These are phyloP conservation scores for Scrobipalpa atriplicella DNA, from an alignment of 2,888 invertebrate genomes.

Conservation along the genomic window DNA sequence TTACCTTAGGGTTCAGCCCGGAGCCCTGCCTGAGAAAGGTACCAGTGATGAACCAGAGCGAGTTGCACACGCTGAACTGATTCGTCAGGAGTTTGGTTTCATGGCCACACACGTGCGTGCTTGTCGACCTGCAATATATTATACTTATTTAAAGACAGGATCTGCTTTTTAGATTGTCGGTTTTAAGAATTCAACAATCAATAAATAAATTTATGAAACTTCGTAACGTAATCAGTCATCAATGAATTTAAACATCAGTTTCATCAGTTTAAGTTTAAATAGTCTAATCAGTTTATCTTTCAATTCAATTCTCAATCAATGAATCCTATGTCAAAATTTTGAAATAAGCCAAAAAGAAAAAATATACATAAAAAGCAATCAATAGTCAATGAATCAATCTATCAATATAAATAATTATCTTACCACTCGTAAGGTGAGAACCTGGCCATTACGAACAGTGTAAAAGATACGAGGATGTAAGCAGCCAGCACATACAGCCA, in stretches of 20 bases:
- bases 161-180: too few relatives aligned
- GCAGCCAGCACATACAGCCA: constrained; percentile 98
- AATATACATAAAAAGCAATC: not conserved
- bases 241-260: not conserved
- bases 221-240: too few relatives aligned
- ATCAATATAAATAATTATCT: constrained; percentile 36
- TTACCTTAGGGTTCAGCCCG: constrained; percentile 95
- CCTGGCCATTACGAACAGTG: constrained; percentile 97
- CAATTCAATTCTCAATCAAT: not conserved
- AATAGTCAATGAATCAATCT: not conserved
- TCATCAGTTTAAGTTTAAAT: too few relatives aligned
- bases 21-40: constrained; percentile 97
- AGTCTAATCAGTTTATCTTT: too few relatives aligned
- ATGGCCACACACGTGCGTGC: constrained; percentile 88
- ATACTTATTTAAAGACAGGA: not conserved
- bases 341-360: not conserved
- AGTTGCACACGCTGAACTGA: constrained; percentile 98
- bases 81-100: constrained; percentile 95
- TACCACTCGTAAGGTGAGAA: constrained; percentile 98
- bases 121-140: constrained; percentile 80
- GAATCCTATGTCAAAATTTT: too few relatives aligned
- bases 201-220: too few relatives aligned
- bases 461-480: constrained; percentile 96
- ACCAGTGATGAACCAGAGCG: constrained; percentile 98
- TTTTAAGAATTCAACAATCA: too few relatives aligned